A percentile compares a stretch with the other conserved stretches of the same genome.
Conservation (phyloP, 2,888 invertebrate species). For the Lumbricus terrestris region DNA sequence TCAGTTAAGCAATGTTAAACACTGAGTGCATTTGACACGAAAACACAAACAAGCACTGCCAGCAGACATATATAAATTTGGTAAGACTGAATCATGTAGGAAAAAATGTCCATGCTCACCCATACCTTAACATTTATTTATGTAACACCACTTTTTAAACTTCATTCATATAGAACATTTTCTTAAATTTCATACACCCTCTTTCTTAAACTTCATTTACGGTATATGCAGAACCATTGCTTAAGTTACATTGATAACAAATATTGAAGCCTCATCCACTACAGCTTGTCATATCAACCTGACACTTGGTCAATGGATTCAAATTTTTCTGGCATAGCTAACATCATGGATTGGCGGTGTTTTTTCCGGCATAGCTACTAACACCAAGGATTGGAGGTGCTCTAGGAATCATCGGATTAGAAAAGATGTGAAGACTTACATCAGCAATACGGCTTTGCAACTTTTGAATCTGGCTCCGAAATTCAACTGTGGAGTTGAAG, state of each 20-base stretch:
- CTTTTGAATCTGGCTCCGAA: slow-evolving; percentile 7
- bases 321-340: too few species aligned
- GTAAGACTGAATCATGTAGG: not conserved
- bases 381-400: too few species aligned
- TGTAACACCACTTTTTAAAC: not conserved
- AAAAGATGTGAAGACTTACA: not conserved
- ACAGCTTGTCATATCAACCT: too few species aligned
- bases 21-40: not conserved
- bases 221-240: not conserved
- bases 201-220: not conserved
- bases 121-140: not conserved
- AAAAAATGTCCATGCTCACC: not conserved
- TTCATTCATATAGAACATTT: not conserved
- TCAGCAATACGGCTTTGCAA: not conserved
- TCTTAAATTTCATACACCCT: not conserved
- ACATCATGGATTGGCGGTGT: too few species aligned
- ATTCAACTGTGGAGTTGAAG: not conserved
- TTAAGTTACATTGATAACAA: not conserved
- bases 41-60: not conserved
- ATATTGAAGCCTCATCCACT: not conserved
- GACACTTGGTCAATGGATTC: too few species aligned
- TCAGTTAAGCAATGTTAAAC: too few species aligned
- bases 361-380: too few species aligned
- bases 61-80: not conserved
- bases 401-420: too few species aligned